Conservation (phyloP, 2,888 invertebrate genomes). For the Idaea dimidiata region DNA sequence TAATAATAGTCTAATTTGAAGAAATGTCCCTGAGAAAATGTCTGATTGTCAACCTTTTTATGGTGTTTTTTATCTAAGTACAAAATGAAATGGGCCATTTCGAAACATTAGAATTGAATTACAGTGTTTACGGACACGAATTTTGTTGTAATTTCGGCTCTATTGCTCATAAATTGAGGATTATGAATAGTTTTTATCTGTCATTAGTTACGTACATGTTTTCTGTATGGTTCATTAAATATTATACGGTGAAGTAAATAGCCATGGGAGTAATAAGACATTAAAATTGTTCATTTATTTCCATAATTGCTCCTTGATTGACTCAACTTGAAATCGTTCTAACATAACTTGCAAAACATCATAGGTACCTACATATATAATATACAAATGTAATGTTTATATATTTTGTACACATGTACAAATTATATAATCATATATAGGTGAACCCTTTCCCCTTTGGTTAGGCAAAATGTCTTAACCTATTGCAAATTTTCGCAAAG, state of each 20-base stretch:
- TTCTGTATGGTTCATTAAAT: slow-evolving; percentile 31
- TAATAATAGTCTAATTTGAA: slow-evolving; percentile 78
- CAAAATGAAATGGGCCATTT: slow-evolving; percentile 63
- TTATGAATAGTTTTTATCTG: slow-evolving; percentile 41
- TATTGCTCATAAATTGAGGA: slow-evolving; percentile 43
- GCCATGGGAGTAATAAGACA: not conserved
- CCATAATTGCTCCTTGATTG: not conserved
- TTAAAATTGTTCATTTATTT: slow-evolving; percentile 2
- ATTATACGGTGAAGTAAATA: slow-evolving; percentile 15
- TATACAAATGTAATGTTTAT: no score
- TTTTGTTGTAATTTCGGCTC: slow-evolving; percentile 46
- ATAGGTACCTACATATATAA: no score
- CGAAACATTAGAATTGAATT: slow-evolving; percentile 50
- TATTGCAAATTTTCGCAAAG: not conserved
- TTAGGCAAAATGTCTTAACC: no score
- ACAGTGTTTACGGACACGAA: slow-evolving; percentile 54
- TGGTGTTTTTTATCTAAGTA: slow-evolving; percentile 50
- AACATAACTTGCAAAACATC: no score
- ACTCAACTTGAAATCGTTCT: not conserved
- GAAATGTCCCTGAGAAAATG: slow-evolving; percentile 80
- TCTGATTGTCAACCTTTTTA: slow-evolving; percentile 74
- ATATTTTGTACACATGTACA: no score
- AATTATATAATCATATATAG: no score
- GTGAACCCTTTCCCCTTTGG: no score
- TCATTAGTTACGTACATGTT: slow-evolving; percentile 29